These are phyloP conservation scores for Chascanopsetta lugubris DNA, from an alignment of 2,113 vertebrate genomes.

Conservation along the genomic window DNA sequence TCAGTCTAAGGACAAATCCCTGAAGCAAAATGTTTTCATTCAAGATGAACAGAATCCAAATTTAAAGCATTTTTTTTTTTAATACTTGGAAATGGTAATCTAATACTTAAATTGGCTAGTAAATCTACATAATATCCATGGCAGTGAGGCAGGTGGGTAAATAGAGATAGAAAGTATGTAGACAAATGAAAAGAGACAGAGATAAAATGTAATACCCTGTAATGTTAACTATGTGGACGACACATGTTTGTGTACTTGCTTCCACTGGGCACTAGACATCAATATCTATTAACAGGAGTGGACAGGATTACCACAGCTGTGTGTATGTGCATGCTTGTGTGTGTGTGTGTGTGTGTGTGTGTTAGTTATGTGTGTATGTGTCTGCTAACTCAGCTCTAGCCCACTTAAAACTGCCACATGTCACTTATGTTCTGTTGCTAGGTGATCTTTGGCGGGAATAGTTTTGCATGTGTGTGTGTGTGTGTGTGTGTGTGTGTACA, in stretches of 20 bases:
- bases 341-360: constrained; percentile 27
- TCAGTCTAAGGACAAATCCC: too few relatives aligned
- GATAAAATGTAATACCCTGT: constrained; percentile 60
- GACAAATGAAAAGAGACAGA: constrained; percentile 39
- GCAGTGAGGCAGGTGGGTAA: not conserved
- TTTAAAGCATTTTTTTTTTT: too few relatives aligned
- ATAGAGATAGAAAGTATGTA: not conserved
- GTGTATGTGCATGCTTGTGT: constrained; percentile 39
- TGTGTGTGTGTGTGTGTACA: constrained; percentile 11
- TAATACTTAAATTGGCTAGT: not conserved
- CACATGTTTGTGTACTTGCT: constrained; percentile 71
- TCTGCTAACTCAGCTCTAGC: constrained; percentile 41
- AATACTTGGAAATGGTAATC: not conserved
- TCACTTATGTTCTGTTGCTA: constrained; percentile 68
- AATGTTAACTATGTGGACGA: constrained; percentile 65
- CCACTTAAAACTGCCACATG: constrained; percentile 68
- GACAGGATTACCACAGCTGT: constrained; percentile 61
- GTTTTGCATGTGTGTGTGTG: not conserved
- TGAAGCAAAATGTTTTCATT: too few relatives aligned
- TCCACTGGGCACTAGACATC: constrained; percentile 63
- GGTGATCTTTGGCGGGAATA: constrained; percentile 58
- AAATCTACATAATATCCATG: not conserved
- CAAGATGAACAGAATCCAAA: too few relatives aligned
- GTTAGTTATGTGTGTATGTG: not conserved
- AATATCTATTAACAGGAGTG: constrained; percentile 56